Evolutionary conservation across 2,888 invertebrate genomes (phyloP).

Genomic region (Caenorhabditis wallacei): DNA sequence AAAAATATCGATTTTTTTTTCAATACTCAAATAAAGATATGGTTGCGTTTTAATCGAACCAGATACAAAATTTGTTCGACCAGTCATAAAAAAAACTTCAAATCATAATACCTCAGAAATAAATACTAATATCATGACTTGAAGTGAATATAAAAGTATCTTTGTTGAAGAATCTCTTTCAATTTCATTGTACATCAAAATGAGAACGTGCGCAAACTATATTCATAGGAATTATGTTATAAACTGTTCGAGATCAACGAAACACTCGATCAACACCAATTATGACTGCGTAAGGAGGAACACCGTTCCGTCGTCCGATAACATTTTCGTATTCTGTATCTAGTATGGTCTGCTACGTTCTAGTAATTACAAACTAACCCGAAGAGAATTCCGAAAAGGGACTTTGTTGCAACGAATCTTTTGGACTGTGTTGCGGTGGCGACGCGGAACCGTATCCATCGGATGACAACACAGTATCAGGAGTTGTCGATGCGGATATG

Average conservation of each 20-base stretch:
- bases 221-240: not conserved
- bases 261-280: slow-evolving; percentile 20
- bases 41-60: not conserved
- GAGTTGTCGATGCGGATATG: slow-evolving; percentile 75
- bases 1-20: not conserved
- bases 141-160: too few species aligned
- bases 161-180: too few species aligned
- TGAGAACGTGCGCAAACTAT: not conserved
- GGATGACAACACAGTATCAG: slow-evolving; percentile 79
- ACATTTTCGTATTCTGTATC: not conserved
- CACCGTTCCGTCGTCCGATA: slow-evolving; percentile 15
- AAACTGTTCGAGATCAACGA: slow-evolving; percentile 20
- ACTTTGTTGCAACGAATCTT: slow-evolving; percentile 42
- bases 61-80: not conserved
- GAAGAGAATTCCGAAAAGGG: slow-evolving; percentile 42
- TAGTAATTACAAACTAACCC: slow-evolving; percentile 26
- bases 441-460: slow-evolving; percentile 74
- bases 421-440: slow-evolving; percentile 65
- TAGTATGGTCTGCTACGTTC: slow-evolving; percentile 2
- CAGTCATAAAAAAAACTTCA: too few species aligned
- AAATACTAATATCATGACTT: too few species aligned
- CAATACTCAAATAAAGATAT: not conserved
- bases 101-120: too few species aligned
- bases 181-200: not conserved
- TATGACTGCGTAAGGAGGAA: slow-evolving; percentile 15